Evolutionary conservation across 2,888 invertebrate genomes (phyloP).

Genomic region (Melieria picta): DNA sequence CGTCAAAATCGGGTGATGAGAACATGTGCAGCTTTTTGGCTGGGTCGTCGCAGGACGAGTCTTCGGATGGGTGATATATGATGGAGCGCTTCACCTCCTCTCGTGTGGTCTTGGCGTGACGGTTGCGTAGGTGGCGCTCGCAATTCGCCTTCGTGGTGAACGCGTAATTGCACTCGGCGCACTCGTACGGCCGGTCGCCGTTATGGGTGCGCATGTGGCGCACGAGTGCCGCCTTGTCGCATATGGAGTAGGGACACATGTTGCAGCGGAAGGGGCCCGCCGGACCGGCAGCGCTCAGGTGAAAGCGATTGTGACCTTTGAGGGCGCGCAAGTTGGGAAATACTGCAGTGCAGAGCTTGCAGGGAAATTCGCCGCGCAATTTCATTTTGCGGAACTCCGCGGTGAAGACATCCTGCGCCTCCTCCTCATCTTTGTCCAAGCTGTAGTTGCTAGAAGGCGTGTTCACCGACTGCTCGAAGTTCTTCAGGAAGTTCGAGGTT

Average conservation of each 20-base stretch:
- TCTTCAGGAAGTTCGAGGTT: constrained; percentile 73
- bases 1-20: constrained; percentile 67
- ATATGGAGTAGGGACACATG: constrained; percentile 87
- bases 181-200: constrained; percentile 94
- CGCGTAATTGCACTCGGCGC: constrained; percentile 93
- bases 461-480: constrained; percentile 68
- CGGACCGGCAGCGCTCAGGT: constrained; percentile 79
- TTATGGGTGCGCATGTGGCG: constrained; percentile 95
- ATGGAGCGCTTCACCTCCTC: constrained; percentile 90
- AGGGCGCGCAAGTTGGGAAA: constrained; percentile 90
- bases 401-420: constrained; percentile 84
- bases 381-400: constrained; percentile 91
- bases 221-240: constrained; percentile 89
- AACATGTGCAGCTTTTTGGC: constrained; percentile 70
- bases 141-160: constrained; percentile 98
- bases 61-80: constrained; percentile 87
- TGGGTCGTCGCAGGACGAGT: constrained; percentile 80
- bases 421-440: constrained; percentile 71
- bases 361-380: constrained; percentile 87
- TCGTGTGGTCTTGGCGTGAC: constrained; percentile 85
- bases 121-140: constrained; percentile 91
- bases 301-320: constrained; percentile 90
- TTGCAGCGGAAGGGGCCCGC: constrained; percentile 88
- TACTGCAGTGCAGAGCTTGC: constrained; percentile 85
- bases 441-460: constrained; percentile 65